Percentiles rank a stretch among this genome's conserved stretches.
phyloP scores from a whole-genome alignment of 2,797 vertebrate genomes.

The Helarctos malayanus region DNA sequence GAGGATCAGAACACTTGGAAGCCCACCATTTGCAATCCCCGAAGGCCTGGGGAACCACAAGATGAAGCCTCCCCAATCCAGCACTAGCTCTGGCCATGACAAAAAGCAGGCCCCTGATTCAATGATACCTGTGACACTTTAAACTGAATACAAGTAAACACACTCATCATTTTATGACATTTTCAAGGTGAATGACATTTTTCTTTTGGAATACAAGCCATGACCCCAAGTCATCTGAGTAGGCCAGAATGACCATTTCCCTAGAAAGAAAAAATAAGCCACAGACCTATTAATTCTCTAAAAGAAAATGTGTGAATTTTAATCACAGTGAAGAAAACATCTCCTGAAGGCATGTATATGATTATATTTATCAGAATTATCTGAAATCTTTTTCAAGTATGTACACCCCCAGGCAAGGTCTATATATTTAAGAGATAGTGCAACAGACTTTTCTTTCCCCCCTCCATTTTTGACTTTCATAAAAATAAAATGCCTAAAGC shows the following conservation, averaged over 20 bases:
- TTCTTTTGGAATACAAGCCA: conserved; percentile 1
- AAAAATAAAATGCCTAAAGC: conserved; percentile 29
- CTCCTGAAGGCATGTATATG: background rate
- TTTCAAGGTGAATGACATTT: background rate
- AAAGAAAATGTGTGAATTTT: conserved; percentile 40
- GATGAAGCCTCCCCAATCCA: too few species aligned
- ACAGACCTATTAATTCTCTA: background rate
- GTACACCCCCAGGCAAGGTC: background rate
- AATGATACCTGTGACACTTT: background rate
- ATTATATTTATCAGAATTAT: conserved; percentile 17
- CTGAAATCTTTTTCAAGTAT: background rate
- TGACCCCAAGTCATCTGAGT: background rate
- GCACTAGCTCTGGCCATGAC: background rate
- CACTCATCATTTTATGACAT: background rate
- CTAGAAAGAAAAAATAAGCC: background rate
- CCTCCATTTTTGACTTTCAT: background rate
- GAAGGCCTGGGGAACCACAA: background rate
- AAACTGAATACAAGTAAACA: background rate
- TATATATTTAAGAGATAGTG: conserved; percentile 1
- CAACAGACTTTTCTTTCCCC: background rate
- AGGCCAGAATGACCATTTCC: background rate
- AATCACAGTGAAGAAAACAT: background rate
- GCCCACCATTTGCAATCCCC: accelerated
- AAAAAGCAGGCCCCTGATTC: background rate
- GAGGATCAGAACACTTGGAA: background rate